Percentiles rank a stretch among this genome's conserved stretches.
Conservation (phyloP, 2,797 vertebrate genomes). For the Ctenopoma multispine region DNA sequence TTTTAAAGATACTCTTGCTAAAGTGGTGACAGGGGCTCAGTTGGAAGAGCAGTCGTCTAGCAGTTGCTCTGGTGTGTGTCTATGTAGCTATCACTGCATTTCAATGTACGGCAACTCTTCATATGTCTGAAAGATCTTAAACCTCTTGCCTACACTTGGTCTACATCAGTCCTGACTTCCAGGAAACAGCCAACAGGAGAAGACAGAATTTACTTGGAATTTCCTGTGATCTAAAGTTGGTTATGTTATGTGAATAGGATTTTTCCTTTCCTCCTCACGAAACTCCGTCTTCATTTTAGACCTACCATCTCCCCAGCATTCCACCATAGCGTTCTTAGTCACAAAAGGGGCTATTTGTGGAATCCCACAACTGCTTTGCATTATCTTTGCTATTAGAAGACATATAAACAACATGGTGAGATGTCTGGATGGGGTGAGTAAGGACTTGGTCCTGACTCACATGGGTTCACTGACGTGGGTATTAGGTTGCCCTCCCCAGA, state of each 20-base stretch:
- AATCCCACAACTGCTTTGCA: constrained; percentile 58
- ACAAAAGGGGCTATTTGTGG: constrained; percentile 57
- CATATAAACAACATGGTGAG: constrained; percentile 58
- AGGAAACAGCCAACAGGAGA: constrained; percentile 26
- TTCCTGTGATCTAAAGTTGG: constrained; percentile 67
- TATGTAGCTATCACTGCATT: background rate
- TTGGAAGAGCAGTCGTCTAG: too few species aligned
- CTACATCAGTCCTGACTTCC: constrained; percentile 34
- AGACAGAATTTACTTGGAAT: constrained; percentile 59
- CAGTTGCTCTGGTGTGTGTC: too few species aligned
- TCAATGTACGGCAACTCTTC: constrained; percentile 3
- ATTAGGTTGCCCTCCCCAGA: constrained; percentile 47
- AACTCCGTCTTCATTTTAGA: constrained; percentile 23
- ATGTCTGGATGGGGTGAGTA: constrained; percentile 58
- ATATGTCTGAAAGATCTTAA: constrained; percentile 22
- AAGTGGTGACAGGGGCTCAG: too few species aligned
- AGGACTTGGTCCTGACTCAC: constrained; percentile 56
- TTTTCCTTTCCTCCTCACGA: constrained; percentile 27
- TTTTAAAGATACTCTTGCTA: too few species aligned
- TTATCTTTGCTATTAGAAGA: constrained; percentile 63
- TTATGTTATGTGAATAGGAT: constrained; percentile 48
- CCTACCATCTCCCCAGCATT: constrained; percentile 25
- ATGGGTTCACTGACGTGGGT: constrained; percentile 39
- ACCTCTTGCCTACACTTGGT: background rate
- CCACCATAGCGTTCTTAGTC: constrained; percentile 36